Conservation (phyloP, 2,888 invertebrate species). For the Nomada ruficornis region DNA sequence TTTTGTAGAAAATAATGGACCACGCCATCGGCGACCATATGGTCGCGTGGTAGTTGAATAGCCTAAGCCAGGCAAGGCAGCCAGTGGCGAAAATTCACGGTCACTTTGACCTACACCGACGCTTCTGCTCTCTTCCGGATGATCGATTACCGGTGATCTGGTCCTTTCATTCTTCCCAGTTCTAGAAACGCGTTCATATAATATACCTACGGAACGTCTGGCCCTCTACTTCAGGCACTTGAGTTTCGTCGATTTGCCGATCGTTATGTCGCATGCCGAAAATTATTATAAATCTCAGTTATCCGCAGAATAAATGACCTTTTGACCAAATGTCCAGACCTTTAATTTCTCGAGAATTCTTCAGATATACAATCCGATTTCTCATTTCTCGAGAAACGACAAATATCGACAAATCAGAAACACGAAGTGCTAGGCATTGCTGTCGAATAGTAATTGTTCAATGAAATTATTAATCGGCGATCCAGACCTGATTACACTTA, state of each 20-base stretch:
- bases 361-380: no score
- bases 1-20: constrained; percentile 80
- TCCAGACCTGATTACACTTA: not conserved
- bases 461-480: not conserved
- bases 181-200: not conserved
- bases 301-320: no score
- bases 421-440: no score
- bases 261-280: not conserved
- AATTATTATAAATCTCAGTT: not conserved
- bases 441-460: no score
- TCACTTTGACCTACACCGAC: constrained; percentile 65
- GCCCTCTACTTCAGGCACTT: not conserved
- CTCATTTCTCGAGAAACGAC: no score
- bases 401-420: no score
- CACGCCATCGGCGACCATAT: constrained; percentile 82
- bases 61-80: constrained; percentile 5
- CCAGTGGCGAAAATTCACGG: constrained; percentile 65
- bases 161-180: constrained; percentile 10
- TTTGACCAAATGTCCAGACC: no score
- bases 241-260: not conserved
- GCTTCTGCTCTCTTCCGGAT: constrained; percentile 58
- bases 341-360: no score
- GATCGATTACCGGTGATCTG: constrained; percentile 64
- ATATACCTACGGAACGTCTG: not conserved
- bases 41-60: constrained; percentile 73